Conservation (phyloP, 1,140 invertebrate genomes). For the Lasioglossum albipes region DNA sequence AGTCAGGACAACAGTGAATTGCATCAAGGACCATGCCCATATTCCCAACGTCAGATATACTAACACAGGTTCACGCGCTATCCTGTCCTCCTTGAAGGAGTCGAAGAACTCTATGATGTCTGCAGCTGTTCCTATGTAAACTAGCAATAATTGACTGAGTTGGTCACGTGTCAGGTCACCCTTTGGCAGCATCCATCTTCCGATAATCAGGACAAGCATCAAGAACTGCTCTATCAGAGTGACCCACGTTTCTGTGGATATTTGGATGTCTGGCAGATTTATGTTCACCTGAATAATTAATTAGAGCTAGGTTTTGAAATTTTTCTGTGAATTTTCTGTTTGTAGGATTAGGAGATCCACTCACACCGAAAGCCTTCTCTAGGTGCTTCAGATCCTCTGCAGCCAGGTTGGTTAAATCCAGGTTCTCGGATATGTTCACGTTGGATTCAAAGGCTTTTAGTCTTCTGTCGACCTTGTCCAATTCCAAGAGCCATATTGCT, state of each 20-base stretch:
- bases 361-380: conserved; percentile 82
- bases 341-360: conserved; percentile 21
- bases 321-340: neutral
- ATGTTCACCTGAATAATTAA: conserved; percentile 78
- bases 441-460: conserved; percentile 80
- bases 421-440: conserved; percentile 78
- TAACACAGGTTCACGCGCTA: conserved; percentile 86
- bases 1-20: conserved; percentile 94
- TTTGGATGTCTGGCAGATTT: conserved; percentile 83
- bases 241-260: conserved; percentile 90
- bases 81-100: conserved; percentile 93
- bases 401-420: conserved; percentile 77
- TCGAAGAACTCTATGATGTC: conserved; percentile 98
- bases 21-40: conserved; percentile 94
- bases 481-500: conserved; percentile 91
- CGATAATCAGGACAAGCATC: conserved; percentile 92
- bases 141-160: conserved; percentile 93
- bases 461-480: conserved; percentile 88
- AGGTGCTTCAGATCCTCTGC: conserved; percentile 80
- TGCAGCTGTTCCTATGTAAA: conserved; percentile 92
- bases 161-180: conserved; percentile 94
- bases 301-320: neutral
- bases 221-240: conserved; percentile 93
- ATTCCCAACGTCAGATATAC: conserved; percentile 89
- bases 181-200: conserved; percentile 93